These are phyloP conservation scores for Dryobota labecula DNA, from an alignment of 2,888 invertebrate species.

Conservation along the genomic window DNA sequence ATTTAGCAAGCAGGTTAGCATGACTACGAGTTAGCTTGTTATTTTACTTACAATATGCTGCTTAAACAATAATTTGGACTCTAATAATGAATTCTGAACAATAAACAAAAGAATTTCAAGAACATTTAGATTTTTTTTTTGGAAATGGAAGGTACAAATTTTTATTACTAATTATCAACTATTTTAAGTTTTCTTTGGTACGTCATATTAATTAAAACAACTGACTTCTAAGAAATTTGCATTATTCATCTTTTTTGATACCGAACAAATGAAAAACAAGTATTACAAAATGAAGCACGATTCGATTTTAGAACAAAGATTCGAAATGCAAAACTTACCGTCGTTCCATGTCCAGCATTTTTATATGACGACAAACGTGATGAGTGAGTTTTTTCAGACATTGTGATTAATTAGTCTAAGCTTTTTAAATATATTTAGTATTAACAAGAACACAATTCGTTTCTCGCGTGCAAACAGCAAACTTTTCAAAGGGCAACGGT, in stretches of 20 bases:
- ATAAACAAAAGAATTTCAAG: too few species aligned
- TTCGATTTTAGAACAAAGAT: slow-evolving; percentile 27
- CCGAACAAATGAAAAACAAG: slow-evolving; percentile 13
- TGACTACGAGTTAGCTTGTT: too few species aligned
- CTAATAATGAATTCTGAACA: too few species aligned
- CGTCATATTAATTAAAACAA: not conserved
- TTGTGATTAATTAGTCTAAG: slow-evolving; percentile 69
- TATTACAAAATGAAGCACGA: not conserved
- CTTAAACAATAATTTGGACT: too few species aligned
- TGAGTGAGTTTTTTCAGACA: slow-evolving; percentile 91
- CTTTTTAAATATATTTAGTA: slow-evolving; percentile 11
- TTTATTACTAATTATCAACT: too few species aligned
- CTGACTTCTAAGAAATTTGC: too few species aligned
- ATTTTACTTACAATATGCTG: too few species aligned
- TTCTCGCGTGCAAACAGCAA: not conserved
- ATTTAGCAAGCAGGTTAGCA: too few species aligned
- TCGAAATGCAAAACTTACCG: slow-evolving; percentile 88
- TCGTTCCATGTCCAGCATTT: slow-evolving; percentile 93
- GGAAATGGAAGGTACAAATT: too few species aligned
- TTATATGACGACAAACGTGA: slow-evolving; percentile 94
- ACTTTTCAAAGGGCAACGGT: slow-evolving; percentile 53
- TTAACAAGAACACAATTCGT: not conserved
- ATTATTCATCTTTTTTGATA: too few species aligned
- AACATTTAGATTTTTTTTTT: too few species aligned
- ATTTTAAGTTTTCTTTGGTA: too few species aligned